Evolutionary conservation across 2,113 vertebrate genomes (phyloP).

Genomic region (Pogona vitticeps): DNA sequence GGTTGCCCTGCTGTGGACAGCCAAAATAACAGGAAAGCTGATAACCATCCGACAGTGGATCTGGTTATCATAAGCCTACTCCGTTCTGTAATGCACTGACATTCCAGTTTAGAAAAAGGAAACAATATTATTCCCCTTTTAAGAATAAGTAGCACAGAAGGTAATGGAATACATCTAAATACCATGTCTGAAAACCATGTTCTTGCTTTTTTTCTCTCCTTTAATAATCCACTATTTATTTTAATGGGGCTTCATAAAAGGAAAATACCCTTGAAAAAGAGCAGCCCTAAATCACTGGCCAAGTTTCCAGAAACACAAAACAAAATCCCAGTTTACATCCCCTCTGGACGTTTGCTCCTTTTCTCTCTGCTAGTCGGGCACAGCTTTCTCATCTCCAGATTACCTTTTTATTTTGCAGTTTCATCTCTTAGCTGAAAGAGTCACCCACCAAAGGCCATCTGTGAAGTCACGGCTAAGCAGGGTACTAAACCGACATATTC

Average conservation of each 20-base stretch:
- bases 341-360: neutral
- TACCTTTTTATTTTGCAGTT: neutral
- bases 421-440: neutral
- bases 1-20: conserved; percentile 4
- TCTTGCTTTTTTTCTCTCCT: neutral
- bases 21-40: conserved; percentile 5
- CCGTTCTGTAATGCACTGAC: neutral
- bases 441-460: neutral
- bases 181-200: neutral
- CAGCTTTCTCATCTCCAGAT: neutral
- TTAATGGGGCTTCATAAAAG: neutral
- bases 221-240: neutral
- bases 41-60: neutral
- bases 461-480: neutral
- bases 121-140: conserved; percentile 1
- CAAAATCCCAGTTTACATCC: neutral
- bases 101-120: neutral
- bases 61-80: conserved; percentile 19
- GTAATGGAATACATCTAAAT: conserved; percentile 5
- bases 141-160: neutral
- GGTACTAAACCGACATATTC: neutral
- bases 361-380: neutral
- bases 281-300: neutral
- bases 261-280: neutral
- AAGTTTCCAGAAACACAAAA: neutral